phyloP scores from a whole-genome alignment of 2,797 vertebrate species.

The Dromococcyx pavoninus region DNA sequence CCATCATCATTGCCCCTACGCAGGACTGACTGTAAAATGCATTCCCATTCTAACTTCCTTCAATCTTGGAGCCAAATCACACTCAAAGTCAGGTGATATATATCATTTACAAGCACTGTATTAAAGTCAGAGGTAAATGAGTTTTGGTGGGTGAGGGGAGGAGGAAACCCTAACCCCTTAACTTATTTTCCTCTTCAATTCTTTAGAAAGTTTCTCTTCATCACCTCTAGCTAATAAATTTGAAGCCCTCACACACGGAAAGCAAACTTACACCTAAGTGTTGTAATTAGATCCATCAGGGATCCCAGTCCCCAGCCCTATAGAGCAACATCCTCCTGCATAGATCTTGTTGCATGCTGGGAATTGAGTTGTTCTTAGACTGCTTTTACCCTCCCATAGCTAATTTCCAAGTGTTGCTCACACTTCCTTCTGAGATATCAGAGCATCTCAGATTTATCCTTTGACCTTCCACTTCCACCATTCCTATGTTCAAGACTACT shows the following conservation, averaged over 20 bases:
- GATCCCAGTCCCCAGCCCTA: background rate
- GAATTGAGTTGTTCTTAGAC: background rate
- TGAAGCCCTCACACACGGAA: background rate
- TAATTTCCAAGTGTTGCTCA: conserved; percentile 7
- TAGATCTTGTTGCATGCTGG: background rate
- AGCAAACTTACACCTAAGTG: background rate
- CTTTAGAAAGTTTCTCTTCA: conserved; percentile 48
- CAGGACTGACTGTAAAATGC: background rate
- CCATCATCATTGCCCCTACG: background rate
- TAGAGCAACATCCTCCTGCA: background rate
- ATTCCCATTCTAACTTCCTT: background rate
- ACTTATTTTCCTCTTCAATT: background rate
- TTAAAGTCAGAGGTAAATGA: background rate
- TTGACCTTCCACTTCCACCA: conserved; percentile 15
- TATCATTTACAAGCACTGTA: background rate
- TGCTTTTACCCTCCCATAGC: background rate
- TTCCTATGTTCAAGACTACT: background rate
- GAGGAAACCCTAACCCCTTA: conserved; percentile 10
- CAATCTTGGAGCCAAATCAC: background rate
- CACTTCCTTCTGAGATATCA: conserved; percentile 42
- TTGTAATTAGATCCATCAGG: background rate
- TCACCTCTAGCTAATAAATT: conserved; percentile 30
- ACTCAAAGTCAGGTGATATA: background rate
- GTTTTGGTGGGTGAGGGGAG: background rate
- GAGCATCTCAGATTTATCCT: background rate